Evolutionary conservation across 1,140 invertebrate species (phyloP).

Genomic region (Acromyrmex heyeri): DNA sequence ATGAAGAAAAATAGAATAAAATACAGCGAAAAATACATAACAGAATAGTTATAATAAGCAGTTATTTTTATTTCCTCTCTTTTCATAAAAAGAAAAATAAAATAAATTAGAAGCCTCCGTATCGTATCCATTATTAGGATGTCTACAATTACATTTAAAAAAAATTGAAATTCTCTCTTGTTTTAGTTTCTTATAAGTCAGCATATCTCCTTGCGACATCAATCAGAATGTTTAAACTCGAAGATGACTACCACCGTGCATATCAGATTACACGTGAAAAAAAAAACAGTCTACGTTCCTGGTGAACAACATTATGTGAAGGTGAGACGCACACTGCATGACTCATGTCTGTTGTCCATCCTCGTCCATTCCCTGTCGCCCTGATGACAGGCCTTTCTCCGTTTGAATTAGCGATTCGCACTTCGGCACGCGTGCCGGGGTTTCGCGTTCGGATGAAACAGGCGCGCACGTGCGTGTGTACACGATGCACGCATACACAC

Average conservation of each 20-base stretch:
- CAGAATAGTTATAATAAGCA: not conserved
- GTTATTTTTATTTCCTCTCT: not conserved
- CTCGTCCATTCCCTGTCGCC: slow-evolving; percentile 39
- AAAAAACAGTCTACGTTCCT: slow-evolving; percentile 4
- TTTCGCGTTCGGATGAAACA: slow-evolving; percentile 2
- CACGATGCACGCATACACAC: not conserved
- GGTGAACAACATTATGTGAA: slow-evolving; percentile 7
- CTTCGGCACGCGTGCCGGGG: slow-evolving; percentile 16
- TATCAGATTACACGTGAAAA: not conserved
- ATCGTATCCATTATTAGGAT: not conserved
- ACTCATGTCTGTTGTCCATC: slow-evolving; percentile 67
- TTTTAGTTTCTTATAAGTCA: not conserved
- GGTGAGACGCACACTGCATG: slow-evolving; percentile 50
- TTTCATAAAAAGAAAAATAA: not conserved
- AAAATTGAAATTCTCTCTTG: not conserved
- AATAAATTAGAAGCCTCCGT: not conserved
- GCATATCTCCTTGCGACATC: not conserved
- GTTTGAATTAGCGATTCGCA: slow-evolving; percentile 48
- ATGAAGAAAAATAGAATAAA: not conserved
- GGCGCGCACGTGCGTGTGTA: not conserved
- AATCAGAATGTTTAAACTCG: not conserved
- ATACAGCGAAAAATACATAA: not conserved
- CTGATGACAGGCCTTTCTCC: slow-evolving; percentile 53
- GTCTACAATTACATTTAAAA: not conserved
- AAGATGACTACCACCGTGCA: not conserved